These are phyloP conservation scores for Sebastes flavidus DNA, from an alignment of 2,797 vertebrate genomes.

Conservation along the genomic window DNA sequence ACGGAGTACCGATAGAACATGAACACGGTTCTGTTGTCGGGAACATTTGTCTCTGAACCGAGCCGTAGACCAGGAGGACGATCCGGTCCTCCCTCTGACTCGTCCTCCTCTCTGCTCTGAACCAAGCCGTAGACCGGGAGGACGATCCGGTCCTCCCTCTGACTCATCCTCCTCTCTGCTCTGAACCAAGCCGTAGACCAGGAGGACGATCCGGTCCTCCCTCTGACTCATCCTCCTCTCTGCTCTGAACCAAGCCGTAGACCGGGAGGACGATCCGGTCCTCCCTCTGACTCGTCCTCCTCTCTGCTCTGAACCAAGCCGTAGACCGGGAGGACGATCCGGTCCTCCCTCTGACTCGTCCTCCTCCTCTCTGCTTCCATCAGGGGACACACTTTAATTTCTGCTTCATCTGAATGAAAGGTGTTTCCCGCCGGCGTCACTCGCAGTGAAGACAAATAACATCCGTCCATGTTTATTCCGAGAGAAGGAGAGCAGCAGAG, in stretches of 20 bases:
- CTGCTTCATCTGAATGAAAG: conserved; percentile 43
- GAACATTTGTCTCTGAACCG: neutral
- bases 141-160: no score
- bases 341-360: no score
- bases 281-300: no score
- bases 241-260: neutral
- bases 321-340: no score
- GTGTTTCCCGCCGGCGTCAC: conserved; percentile 13
- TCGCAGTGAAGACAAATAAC: conserved; percentile 29
- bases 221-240: no score
- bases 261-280: neutral
- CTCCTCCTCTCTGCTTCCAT: conserved; percentile 12
- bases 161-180: neutral
- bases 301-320: no score
- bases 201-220: neutral
- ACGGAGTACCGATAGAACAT: neutral
- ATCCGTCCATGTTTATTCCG: conserved; percentile 25
- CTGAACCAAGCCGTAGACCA: no score
- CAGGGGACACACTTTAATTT: conserved; percentile 47
- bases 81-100: neutral
- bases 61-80: neutral
- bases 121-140: no score
- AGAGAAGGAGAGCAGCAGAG: neutral
- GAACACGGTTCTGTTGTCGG: neutral
- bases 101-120: no score